A percentile compares a stretch with the other conserved stretches of the same genome.
Evolutionary conservation across 2,797 vertebrate species (phyloP).

Genomic region (Melopsittacus undulatus): DNA sequence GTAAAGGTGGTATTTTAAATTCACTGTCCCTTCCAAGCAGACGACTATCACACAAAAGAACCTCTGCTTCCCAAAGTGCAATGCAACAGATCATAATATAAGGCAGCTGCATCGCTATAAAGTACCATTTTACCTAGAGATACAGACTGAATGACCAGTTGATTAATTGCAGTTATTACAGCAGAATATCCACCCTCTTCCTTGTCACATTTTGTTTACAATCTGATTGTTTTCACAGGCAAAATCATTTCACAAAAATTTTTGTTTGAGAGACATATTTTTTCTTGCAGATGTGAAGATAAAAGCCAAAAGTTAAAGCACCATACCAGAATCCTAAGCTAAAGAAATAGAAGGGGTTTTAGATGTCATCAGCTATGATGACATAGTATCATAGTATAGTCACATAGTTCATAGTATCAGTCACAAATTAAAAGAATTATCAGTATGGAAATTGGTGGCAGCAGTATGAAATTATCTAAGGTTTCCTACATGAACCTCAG

Average conservation of each 20-base stretch:
- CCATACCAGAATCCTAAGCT: background rate
- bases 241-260: background rate
- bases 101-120: background rate
- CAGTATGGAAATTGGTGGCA: background rate
- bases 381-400: too few relatives aligned
- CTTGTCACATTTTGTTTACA: conserved; percentile 31
- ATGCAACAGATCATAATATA: background rate
- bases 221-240: background rate
- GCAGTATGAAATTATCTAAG: background rate
- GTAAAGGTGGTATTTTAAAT: background rate
- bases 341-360: background rate
- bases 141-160: background rate
- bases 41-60: background rate
- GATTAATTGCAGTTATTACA: conserved; percentile 43
- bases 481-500: background rate
- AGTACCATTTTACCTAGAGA: background rate
- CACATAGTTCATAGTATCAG: background rate
- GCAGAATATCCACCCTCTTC: conserved; percentile 14
- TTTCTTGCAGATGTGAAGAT: background rate
- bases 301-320: background rate
- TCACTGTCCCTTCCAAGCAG: background rate
- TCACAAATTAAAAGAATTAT: background rate
- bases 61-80: background rate
- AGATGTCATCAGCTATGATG: background rate
- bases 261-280: background rate